Base-by-base conservation (phyloP, 2,113 vertebrate species). In the Gobio gobio region DNA sequence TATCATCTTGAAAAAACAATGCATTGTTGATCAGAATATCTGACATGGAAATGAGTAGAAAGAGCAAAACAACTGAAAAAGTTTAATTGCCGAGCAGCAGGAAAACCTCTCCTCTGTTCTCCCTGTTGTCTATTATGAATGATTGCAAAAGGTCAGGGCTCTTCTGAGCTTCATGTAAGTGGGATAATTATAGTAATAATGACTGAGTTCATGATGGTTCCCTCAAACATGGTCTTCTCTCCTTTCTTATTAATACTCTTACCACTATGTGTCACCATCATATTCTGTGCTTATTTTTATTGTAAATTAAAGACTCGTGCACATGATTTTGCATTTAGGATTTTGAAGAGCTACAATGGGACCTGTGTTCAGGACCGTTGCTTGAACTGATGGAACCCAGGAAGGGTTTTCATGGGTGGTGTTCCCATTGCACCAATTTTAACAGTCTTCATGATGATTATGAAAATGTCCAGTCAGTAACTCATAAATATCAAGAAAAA, bases 121-220 rank as follows among this genome's bases (percentile, higher is more conserved):
- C 14, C 22, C 22, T 8, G 43, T 74, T 22, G 2, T 47, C 20
- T 47, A 74, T 74, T 3, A 14, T 74, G 45, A 47, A 12, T 75
- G 45, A 75, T 18, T 3, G 45, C n/a, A 3, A 83, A 83, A 83
- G 82, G 82, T 83, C 82, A 74, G 3, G 33, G 33, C 43, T 59
- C 9, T 36, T 73, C 72, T 24, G 36, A 74, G 10, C 54, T 61
- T 75, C 24, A 26, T 61, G 51, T 73, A 68, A 75, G 40, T 59
- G 7, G 54, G 36, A 18, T 58, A 45, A 75, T 61, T 49, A 49
- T 29, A 26, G 49, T 3, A 56, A 83, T 59, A 83, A 58, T 70
- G 54, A 20, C 22, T 10, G 33, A 61, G 12, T 47, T 64, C 5
- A n/a, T 16, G 45, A 20, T 24, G 33, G 56, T 73, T 47, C 40